These are phyloP conservation scores for Nipponacmea schrenckii DNA, from an alignment of 2,888 invertebrate genomes.

Conservation along the genomic window DNA sequence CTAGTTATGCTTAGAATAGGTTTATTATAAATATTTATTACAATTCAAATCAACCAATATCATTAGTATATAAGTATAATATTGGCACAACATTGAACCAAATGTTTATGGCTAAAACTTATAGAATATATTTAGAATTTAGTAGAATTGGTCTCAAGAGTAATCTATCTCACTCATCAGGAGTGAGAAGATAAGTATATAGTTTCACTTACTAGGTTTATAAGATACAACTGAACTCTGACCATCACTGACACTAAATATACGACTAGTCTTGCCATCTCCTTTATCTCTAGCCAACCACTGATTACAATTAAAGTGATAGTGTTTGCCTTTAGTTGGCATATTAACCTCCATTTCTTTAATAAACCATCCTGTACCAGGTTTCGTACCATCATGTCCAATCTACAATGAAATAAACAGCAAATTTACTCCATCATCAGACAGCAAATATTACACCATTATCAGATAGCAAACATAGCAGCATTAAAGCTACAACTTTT, in stretches of 20 bases:
- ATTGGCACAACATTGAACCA: no score
- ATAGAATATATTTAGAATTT: no score
- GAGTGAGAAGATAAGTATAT: no score
- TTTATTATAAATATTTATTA: no score
- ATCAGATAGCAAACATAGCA: not conserved
- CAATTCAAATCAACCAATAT: no score
- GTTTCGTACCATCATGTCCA: slow-evolving; percentile 65
- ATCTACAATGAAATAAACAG: slow-evolving; percentile 42
- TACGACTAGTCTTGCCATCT: slow-evolving; percentile 63
- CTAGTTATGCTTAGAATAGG: no score
- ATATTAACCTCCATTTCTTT: slow-evolving; percentile 64
- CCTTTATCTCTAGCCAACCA: slow-evolving; percentile 66
- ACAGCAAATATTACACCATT: no score
- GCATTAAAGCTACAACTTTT: no score
- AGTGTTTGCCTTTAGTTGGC: slow-evolving; percentile 66
- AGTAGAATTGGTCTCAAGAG: no score
- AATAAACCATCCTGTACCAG: slow-evolving; percentile 66
- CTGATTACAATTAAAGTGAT: slow-evolving; percentile 62
- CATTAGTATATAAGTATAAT: no score
- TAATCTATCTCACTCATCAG: no score
- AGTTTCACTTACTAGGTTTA: slow-evolving; percentile 60
- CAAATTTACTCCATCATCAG: not conserved
- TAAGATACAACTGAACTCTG: slow-evolving; percentile 60
- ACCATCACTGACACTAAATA: slow-evolving; percentile 62
- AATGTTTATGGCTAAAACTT: no score